phyloP scores from a whole-genome alignment of 2,797 vertebrate species.

The Prionace glauca region DNA sequence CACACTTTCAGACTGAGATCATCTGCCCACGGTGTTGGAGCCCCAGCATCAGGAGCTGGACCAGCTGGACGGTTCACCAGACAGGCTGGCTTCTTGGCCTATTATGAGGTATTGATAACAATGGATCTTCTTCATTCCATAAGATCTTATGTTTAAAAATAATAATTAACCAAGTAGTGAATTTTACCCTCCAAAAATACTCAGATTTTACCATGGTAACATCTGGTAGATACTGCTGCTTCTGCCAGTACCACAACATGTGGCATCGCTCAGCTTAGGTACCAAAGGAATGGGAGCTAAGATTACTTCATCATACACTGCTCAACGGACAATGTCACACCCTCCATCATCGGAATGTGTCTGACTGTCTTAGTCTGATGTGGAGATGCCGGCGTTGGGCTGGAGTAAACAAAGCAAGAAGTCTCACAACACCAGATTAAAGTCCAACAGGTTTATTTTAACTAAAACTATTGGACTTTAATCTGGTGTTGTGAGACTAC shows the following conservation, averaged over 20 bases:
- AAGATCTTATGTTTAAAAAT: neutral
- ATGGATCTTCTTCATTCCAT: too few relatives aligned
- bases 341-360: neutral
- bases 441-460: too few relatives aligned
- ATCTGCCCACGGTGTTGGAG: slow-evolving; percentile 51
- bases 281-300: too few relatives aligned
- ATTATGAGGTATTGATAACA: slow-evolving; percentile 65
- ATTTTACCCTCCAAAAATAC: neutral
- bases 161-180: neutral
- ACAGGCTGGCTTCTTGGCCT: slow-evolving; percentile 67
- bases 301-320: too few relatives aligned
- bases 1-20: slow-evolving; percentile 56
- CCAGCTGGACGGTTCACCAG: slow-evolving; percentile 67
- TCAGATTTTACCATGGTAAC: neutral
- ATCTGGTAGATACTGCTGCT: too few relatives aligned
- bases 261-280: too few relatives aligned
- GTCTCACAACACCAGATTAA: too few relatives aligned
- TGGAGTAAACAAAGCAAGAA: too few relatives aligned
- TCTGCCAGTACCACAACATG: neutral
- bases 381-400: too few relatives aligned
- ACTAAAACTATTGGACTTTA: too few relatives aligned
- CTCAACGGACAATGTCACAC: neutral
- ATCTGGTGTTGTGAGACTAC: too few relatives aligned
- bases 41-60: slow-evolving; percentile 61
- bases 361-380: neutral